Evolutionary conservation across 2,113 vertebrate species (phyloP).

Genomic region (Marmota monax): DNA sequence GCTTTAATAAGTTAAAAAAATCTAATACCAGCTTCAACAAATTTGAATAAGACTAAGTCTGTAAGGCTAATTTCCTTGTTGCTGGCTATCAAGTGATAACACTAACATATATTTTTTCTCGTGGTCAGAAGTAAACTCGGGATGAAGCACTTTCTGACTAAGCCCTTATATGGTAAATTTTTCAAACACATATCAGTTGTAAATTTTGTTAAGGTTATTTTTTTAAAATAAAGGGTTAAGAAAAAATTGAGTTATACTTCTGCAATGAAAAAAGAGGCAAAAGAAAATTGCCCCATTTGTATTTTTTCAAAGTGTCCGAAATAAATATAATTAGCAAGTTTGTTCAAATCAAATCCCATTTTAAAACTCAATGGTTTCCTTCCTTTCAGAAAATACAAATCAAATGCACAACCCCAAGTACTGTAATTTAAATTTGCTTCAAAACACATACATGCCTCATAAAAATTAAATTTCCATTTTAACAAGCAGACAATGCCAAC

Average conservation of each 20-base stretch:
- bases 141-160: conserved; percentile 74
- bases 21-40: neutral
- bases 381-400: conserved; percentile 72
- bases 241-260: neutral
- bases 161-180: conserved; percentile 73
- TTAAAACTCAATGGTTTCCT: conserved; percentile 46
- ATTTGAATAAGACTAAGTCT: neutral
- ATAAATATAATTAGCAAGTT: conserved; percentile 65
- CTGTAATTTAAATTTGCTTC: conserved; percentile 61
- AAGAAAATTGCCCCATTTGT: neutral
- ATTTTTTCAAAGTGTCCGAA: conserved; percentile 70
- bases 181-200: conserved; percentile 31
- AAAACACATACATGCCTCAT: conserved; percentile 52
- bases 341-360: conserved; percentile 46
- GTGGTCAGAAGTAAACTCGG: conserved; percentile 62
- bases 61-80: neutral
- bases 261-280: conserved; percentile 30
- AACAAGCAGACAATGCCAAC: conserved; percentile 59
- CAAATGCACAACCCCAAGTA: conserved; percentile 57
- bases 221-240: conserved; percentile 54
- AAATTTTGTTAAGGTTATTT: conserved; percentile 69
- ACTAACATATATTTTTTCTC: conserved; percentile 32
- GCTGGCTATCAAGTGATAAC: conserved; percentile 49
- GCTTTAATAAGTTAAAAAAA: conserved; percentile 18
- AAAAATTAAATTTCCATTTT: conserved; percentile 70